These are phyloP conservation scores for Centropristis striata DNA, from an alignment of 2,113 vertebrate species.

Conservation along the genomic window DNA sequence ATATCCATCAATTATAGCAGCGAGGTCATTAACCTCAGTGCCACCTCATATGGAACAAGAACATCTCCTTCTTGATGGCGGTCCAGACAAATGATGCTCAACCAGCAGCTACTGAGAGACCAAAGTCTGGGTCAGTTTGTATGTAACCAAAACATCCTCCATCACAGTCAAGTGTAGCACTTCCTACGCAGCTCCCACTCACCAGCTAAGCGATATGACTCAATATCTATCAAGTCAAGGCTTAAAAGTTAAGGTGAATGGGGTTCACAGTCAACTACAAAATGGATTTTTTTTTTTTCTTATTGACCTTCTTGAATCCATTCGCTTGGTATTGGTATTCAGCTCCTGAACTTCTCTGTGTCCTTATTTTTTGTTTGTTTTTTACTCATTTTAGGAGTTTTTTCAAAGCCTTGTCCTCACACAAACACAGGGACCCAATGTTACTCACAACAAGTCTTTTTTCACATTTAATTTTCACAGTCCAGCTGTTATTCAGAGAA, in stretches of 20 bases:
- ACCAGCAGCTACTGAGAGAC: slow-evolving; percentile 5
- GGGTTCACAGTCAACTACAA: neutral
- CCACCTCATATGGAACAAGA: neutral
- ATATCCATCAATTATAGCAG: neutral
- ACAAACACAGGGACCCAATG: slow-evolving; percentile 33
- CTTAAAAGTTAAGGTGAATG: neutral
- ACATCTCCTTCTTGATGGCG: neutral
- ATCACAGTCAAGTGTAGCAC: slow-evolving; percentile 2
- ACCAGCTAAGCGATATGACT: neutral
- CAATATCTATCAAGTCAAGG: neutral
- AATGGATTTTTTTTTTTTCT: neutral
- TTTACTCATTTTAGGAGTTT: neutral
- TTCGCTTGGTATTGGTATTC: neutral
- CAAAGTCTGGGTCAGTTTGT: slow-evolving; percentile 28
- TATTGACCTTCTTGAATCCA: neutral
- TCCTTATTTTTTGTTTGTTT: neutral
- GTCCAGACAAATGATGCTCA: slow-evolving; percentile 1
- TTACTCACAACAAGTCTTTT: neutral
- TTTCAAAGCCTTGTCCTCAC: neutral
- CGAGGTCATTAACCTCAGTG: neutral
- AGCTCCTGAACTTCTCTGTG: neutral
- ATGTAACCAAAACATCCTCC: slow-evolving; percentile 12
- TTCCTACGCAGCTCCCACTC: slow-evolving; percentile 31
- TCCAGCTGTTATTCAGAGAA: slow-evolving; percentile 44
- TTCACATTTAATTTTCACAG: slow-evolving; percentile 56